Evolutionary conservation across 2,113 vertebrate species (phyloP).

Genomic region (Cephalopholis sonnerati): DNA sequence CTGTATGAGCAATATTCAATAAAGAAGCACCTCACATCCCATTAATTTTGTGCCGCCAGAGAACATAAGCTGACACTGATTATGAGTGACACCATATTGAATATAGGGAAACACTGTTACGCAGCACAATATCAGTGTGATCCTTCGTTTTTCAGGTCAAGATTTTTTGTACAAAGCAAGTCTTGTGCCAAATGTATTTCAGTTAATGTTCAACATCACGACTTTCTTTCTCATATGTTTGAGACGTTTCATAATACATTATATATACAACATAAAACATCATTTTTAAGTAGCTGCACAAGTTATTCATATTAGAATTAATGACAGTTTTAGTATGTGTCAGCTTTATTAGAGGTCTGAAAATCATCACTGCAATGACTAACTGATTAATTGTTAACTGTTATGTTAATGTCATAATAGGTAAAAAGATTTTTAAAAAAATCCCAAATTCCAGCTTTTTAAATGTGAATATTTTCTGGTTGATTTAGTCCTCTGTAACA

Average conservation of each 20-base stretch:
- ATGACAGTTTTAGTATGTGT: not conserved
- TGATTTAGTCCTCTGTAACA: too few species aligned
- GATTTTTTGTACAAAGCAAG: not conserved
- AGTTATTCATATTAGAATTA: not conserved
- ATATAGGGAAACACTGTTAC: not conserved
- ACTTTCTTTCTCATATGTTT: not conserved
- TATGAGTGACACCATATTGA: not conserved
- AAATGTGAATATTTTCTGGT: too few species aligned
- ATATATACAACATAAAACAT: not conserved
- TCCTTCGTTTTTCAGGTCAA: not conserved
- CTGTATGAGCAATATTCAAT: slow-evolving; percentile 1
- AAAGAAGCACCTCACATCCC: not conserved
- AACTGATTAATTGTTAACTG: too few species aligned
- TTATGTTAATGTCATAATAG: too few species aligned
- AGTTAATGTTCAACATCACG: not conserved
- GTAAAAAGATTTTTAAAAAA: too few species aligned
- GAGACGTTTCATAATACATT: not conserved
- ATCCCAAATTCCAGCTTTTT: too few species aligned
- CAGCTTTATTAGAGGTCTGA: not conserved
- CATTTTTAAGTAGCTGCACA: not conserved
- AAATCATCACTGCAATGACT: not conserved
- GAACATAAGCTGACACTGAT: not conserved
- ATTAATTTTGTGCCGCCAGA: not conserved
- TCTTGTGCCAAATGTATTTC: not conserved
- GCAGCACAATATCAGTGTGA: not conserved